Evolutionary conservation across 2,797 vertebrate genomes (phyloP).

Genomic region (Lindbergichthys nudifrons): DNA sequence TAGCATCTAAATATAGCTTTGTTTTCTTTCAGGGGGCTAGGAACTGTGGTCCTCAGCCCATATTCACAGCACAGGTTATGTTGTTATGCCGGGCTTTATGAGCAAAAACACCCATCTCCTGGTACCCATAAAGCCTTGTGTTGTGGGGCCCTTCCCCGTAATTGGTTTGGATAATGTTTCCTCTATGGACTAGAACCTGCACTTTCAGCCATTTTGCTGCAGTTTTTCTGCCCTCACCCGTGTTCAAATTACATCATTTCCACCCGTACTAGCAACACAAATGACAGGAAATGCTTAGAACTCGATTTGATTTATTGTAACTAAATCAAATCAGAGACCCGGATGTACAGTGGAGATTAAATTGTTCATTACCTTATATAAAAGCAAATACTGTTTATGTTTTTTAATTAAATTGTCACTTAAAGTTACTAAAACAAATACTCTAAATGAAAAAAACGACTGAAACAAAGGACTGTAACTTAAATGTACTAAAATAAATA

Average conservation of each 20-base stretch:
- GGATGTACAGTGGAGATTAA: no score
- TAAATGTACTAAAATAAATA: no score
- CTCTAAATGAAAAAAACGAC: no score
- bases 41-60: conserved; percentile 6
- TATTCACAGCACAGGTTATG: conserved; percentile 9
- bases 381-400: no score
- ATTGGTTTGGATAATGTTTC: conserved; percentile 57
- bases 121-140: conserved; percentile 44
- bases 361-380: no score
- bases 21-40: conserved; percentile 24
- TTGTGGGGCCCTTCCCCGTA: conserved; percentile 47
- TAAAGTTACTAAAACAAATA: no score
- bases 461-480: no score
- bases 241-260: conserved; percentile 6
- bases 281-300: conserved; percentile 16
- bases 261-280: conserved; percentile 12
- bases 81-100: conserved; percentile 42
- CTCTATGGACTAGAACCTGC: conserved; percentile 28
- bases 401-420: no score
- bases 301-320: no score
- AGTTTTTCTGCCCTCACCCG: conserved; percentile 19
- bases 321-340: no score
- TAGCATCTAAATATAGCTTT: conserved; percentile 8
- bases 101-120: conserved; percentile 34
- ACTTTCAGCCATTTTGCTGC: conserved; percentile 38